Evolutionary conservation across 2,797 vertebrate genomes (phyloP).

Genomic region (Acrossocheilus wenchowensis): DNA sequence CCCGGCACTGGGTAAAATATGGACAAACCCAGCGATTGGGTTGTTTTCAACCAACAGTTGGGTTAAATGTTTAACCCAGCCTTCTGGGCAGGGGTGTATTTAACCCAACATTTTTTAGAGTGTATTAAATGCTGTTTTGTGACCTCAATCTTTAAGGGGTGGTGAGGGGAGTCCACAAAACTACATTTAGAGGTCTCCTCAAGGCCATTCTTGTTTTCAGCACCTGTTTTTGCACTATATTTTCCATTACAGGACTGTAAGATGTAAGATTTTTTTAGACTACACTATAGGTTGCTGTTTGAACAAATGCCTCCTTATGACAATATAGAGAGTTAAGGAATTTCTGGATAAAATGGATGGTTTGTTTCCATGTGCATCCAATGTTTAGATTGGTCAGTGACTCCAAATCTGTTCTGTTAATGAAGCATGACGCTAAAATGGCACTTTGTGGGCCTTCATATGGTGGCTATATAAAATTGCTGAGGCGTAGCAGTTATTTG

Average conservation of each 20-base stretch:
- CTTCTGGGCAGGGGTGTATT: no score
- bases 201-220: not conserved
- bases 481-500: not conserved
- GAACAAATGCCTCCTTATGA: not conserved
- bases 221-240: not conserved
- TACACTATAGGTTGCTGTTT: not conserved
- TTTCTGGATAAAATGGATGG: not conserved
- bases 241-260: constrained; percentile 2
- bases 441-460: not conserved
- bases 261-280: not conserved
- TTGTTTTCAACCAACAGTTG: no score
- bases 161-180: constrained; percentile 1
- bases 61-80: no score
- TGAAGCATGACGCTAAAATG: constrained; percentile 7
- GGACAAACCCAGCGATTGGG: no score
- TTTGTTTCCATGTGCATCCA: not conserved
- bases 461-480: not conserved
- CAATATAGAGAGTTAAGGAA: not conserved
- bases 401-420: constrained; percentile 26
- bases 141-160: not conserved
- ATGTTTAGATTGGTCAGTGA: not conserved
- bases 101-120: no score
- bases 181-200: not conserved
- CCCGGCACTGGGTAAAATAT: no score
- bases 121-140: not conserved